These are phyloP conservation scores for Dromococcyx pavoninus DNA, from an alignment of 2,797 vertebrate species.

Conservation along the genomic window DNA sequence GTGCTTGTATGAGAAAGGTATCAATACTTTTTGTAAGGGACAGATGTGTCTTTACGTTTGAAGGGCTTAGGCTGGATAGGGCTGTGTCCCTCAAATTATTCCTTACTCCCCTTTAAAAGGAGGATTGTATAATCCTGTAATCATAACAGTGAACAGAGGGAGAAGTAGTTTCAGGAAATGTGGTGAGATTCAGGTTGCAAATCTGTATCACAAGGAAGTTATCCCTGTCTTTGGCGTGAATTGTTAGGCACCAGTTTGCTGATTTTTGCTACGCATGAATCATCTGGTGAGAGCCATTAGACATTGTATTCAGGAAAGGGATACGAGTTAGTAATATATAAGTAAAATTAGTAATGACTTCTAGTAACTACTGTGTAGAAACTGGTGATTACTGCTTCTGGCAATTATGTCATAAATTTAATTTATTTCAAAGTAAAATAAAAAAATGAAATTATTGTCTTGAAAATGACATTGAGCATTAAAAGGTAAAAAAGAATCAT, in stretches of 20 bases:
- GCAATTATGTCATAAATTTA: background rate
- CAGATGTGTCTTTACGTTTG: background rate
- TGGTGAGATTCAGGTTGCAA: background rate
- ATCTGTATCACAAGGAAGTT: background rate
- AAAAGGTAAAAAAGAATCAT: background rate
- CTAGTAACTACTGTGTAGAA: background rate
- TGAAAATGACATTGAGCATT: background rate
- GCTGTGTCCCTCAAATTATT: background rate
- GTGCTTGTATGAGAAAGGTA: rapidly evolving
- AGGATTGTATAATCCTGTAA: background rate
- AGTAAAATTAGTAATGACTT: background rate
- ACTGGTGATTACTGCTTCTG: background rate
- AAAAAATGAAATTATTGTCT: background rate
- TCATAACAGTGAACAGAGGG: background rate
- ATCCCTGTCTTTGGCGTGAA: background rate
- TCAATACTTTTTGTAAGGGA: background rate
- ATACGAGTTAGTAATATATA: background rate
- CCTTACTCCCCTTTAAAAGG: background rate
- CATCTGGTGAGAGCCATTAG: background rate
- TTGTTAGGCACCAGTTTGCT: background rate
- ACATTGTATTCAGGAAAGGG: background rate
- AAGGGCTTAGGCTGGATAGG: background rate
- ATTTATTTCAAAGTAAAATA: background rate
- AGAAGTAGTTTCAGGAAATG: background rate
- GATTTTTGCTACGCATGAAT: background rate